Conservation (phyloP, 2,113 vertebrate genomes). For the Chrysochloris asiatica region DNA sequence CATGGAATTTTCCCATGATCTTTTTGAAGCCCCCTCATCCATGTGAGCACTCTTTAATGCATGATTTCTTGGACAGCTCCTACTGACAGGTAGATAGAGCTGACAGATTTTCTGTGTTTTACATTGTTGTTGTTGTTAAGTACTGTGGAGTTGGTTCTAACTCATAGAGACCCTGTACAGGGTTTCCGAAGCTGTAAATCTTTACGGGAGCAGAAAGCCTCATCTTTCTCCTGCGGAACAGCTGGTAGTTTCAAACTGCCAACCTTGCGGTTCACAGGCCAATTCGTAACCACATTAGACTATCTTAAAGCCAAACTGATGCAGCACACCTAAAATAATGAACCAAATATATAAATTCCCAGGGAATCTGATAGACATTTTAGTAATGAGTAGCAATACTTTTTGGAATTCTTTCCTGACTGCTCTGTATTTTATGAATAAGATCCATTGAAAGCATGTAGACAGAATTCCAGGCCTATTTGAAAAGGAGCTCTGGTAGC, state of each 20-base stretch:
- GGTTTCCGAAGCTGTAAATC: too few relatives aligned
- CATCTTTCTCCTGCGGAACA: too few relatives aligned
- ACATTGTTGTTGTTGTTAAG: too few relatives aligned
- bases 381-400: too few relatives aligned
- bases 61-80: not conserved
- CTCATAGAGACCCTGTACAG: too few relatives aligned
- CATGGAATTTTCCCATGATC: too few relatives aligned
- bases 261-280: too few relatives aligned
- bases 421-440: conserved; percentile 34
- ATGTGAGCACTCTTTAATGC: not conserved
- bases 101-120: not conserved
- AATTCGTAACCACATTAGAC: not conserved
- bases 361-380: not conserved
- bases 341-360: not conserved
- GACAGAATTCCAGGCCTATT: not conserved
- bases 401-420: not conserved
- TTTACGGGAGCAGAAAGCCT: too few relatives aligned
- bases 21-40: too few relatives aligned
- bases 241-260: too few relatives aligned
- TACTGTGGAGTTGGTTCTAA: too few relatives aligned
- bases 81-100: not conserved
- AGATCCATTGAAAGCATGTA: conserved; percentile 33
- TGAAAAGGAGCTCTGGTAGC: too few relatives aligned
- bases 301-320: not conserved
- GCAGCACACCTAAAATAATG: not conserved